Conservation (phyloP, 2,797 vertebrate species). For the Alectoris magna region DNA sequence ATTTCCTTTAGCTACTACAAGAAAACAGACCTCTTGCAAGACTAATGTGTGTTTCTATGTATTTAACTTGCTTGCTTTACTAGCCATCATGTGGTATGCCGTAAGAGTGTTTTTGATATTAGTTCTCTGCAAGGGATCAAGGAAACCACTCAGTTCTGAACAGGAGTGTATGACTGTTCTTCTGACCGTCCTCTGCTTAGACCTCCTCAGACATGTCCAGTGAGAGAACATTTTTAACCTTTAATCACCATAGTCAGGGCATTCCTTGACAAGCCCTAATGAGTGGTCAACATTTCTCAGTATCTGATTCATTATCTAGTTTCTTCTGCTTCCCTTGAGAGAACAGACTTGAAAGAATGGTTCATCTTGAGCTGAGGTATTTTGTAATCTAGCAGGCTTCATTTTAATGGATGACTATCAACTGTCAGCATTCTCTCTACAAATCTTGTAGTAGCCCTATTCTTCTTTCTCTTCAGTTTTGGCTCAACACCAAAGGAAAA, state of each 20-base stretch:
- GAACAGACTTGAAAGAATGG: background rate
- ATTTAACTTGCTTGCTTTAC: background rate
- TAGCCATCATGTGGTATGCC: background rate
- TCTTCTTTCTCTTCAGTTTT: background rate
- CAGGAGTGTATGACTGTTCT: accelerated
- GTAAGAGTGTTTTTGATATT: background rate
- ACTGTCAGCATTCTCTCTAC: background rate
- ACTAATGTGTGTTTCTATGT: background rate
- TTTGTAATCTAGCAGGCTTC: background rate
- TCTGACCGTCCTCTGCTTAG: background rate
- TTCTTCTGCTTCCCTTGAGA: background rate
- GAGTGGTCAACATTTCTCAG: background rate
- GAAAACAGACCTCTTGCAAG: background rate
- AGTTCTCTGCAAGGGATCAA: background rate
- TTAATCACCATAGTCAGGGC: background rate
- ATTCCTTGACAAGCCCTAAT: background rate
- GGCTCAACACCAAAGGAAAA: background rate
- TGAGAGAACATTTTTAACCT: background rate
- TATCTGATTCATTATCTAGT: background rate
- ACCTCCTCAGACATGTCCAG: background rate
- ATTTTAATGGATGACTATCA: background rate
- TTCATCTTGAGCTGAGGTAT: background rate
- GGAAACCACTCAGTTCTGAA: background rate
- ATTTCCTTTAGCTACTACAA: background rate
- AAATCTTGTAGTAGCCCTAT: background rate